Percentiles rank a stretch among this genome's conserved stretches.
Conservation (phyloP, 2,888 invertebrate species). For the Tetanocera ferruginea region DNA sequence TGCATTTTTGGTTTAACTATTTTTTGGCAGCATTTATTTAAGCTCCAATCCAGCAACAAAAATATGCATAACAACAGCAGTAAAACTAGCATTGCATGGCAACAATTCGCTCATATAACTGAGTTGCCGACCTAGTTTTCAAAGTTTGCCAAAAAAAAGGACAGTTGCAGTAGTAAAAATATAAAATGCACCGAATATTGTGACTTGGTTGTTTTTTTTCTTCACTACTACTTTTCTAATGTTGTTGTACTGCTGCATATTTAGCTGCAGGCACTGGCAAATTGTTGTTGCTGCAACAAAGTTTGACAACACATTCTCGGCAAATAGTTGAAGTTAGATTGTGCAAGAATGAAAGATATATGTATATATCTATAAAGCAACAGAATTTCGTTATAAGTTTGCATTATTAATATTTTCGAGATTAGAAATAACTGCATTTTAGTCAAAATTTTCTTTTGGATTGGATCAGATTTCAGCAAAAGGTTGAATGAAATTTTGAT, state of each 20-base stretch:
- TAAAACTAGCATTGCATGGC: neutral
- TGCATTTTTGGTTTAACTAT: no score
- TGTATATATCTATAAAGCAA: no score
- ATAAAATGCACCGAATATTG: neutral
- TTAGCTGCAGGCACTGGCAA: neutral
- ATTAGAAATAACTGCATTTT: neutral
- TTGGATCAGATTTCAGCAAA: neutral
- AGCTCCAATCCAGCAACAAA: neutral
- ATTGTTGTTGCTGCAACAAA: conserved; percentile 22
- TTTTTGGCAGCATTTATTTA: no score
- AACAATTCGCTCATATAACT: neutral
- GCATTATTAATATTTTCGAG: neutral
- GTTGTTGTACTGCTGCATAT: neutral
- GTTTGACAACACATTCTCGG: conserved; percentile 16
- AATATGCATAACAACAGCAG: neutral
- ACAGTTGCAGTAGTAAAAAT: neutral
- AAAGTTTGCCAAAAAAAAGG: neutral
- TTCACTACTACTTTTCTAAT: neutral
- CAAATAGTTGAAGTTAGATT: neutral
- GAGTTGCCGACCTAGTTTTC: conserved; percentile 2
- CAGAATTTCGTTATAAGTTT: conserved; percentile 11
- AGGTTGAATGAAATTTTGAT: neutral
- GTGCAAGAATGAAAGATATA: neutral
- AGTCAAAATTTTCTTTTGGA: neutral
- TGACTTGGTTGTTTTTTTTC: neutral